Percentiles rank a stretch among this genome's conserved stretches.
Evolutionary conservation across 37 sponge, comb jelly and placozoan species (phyloP).

Genomic region (Geodia barretti): DNA sequence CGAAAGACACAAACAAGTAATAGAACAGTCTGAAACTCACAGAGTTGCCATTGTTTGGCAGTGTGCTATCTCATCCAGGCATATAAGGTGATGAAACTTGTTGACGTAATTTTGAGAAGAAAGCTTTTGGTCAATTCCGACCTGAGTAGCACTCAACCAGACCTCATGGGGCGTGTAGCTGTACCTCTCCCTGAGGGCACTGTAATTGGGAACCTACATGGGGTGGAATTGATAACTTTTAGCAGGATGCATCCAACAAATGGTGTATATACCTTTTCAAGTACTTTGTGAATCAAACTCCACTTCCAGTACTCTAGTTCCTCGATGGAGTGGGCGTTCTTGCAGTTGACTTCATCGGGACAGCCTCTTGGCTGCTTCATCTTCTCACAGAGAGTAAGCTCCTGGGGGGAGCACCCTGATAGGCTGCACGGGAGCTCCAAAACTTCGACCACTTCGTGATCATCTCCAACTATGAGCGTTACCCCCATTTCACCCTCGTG

Average conservation of each 20-base stretch:
- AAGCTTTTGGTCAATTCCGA: no score
- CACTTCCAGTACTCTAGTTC: background rate
- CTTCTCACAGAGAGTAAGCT: background rate
- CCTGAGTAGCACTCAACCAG: no score
- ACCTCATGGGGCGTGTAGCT: no score
- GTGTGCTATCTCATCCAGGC: slow-evolving; percentile 1
- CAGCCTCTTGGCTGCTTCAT: background rate
- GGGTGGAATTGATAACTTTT: no score
- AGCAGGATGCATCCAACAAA: no score
- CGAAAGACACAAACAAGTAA: no score
- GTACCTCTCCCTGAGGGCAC: no score
- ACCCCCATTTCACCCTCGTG: background rate
- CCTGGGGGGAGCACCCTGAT: no score
- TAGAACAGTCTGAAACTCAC: no score
- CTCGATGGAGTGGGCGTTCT: background rate
- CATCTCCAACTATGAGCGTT: background rate
- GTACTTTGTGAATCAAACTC: background rate
- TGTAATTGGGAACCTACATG: no score
- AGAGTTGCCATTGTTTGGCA: background rate
- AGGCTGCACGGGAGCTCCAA: background rate
- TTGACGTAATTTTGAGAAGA: background rate
- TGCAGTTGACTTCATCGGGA: background rate
- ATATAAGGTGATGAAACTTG: slow-evolving; percentile 5
- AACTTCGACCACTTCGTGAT: background rate
- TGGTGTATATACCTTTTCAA: background rate